These are phyloP conservation scores for Abscondita cerata DNA, from an alignment of 2,888 invertebrate species.

Conservation along the genomic window DNA sequence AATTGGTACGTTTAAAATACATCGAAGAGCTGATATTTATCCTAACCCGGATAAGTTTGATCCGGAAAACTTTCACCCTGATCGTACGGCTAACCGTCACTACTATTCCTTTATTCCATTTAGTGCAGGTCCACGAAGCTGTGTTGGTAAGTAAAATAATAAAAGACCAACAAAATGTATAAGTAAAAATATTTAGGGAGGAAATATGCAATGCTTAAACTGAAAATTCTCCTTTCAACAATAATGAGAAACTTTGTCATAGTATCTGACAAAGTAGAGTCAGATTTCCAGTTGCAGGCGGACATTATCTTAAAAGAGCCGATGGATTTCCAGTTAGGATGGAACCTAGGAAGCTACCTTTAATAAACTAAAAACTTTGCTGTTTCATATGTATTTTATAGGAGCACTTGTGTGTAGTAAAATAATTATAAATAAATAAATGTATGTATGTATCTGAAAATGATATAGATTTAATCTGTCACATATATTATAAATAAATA, in stretches of 20 bases:
- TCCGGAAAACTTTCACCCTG: slow-evolving; percentile 82
- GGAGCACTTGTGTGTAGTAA: too few relatives aligned
- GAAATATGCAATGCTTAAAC: slow-evolving; percentile 12
- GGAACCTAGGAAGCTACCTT: slow-evolving; percentile 73
- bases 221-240: slow-evolving; percentile 65
- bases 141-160: slow-evolving; percentile 67
- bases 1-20: slow-evolving; percentile 71
- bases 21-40: slow-evolving; percentile 71
- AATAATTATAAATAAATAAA: too few relatives aligned
- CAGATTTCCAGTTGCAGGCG: slow-evolving; percentile 71
- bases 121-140: slow-evolving; percentile 81
- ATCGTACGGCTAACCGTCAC: slow-evolving; percentile 75
- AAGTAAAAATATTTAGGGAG: neutral
- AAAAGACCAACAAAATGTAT: neutral
- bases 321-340: slow-evolving; percentile 78
- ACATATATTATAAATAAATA: too few relatives aligned
- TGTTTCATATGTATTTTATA: too few relatives aligned
- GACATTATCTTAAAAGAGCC: slow-evolving; percentile 76
- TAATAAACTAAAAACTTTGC: too few relatives aligned
- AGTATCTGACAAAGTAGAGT: slow-evolving; percentile 68
- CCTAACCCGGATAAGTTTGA: slow-evolving; percentile 75
- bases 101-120: slow-evolving; percentile 83
- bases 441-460: too few relatives aligned
- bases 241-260: slow-evolving; percentile 73
- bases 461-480: too few relatives aligned